These are phyloP conservation scores for Steatocranus sp. DNA, from an alignment of 2,797 vertebrate species.

Conservation along the genomic window DNA sequence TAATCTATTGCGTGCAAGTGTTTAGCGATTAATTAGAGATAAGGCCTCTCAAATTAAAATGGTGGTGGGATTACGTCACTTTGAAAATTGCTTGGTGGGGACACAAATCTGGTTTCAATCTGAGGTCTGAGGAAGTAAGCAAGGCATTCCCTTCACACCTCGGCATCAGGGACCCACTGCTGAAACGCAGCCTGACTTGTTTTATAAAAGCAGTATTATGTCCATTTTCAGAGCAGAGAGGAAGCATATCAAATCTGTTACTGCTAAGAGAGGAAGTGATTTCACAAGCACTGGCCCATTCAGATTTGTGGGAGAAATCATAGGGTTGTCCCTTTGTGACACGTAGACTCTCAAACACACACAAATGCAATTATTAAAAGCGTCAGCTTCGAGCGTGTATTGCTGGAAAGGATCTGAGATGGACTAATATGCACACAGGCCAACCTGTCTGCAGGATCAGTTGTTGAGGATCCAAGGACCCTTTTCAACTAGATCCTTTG, in stretches of 20 bases:
- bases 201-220: constrained; percentile 60
- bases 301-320: constrained; percentile 24
- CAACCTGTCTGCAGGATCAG: constrained; percentile 4
- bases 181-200: constrained; percentile 53
- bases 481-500: constrained; percentile 33
- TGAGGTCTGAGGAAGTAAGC: constrained; percentile 52
- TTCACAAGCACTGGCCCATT: constrained; percentile 28
- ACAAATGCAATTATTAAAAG: constrained; percentile 1
- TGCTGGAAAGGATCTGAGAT: background rate
- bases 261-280: constrained; percentile 50
- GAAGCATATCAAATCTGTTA: constrained; percentile 46
- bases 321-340: constrained; percentile 29
- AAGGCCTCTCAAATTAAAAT: constrained; percentile 59
- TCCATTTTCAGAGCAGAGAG: constrained; percentile 28
- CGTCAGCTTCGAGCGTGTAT: background rate
- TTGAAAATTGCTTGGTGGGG: constrained; percentile 45
- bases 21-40: constrained; percentile 71
- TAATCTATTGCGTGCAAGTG: constrained; percentile 63
- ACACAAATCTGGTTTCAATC: constrained; percentile 69
- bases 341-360: background rate
- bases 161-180: constrained; percentile 37
- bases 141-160: constrained; percentile 66
- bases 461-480: constrained; percentile 9
- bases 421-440: background rate
- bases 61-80: constrained; percentile 54